phyloP scores from a whole-genome alignment of 2,113 vertebrate species.

The Eurystomus gularis region DNA sequence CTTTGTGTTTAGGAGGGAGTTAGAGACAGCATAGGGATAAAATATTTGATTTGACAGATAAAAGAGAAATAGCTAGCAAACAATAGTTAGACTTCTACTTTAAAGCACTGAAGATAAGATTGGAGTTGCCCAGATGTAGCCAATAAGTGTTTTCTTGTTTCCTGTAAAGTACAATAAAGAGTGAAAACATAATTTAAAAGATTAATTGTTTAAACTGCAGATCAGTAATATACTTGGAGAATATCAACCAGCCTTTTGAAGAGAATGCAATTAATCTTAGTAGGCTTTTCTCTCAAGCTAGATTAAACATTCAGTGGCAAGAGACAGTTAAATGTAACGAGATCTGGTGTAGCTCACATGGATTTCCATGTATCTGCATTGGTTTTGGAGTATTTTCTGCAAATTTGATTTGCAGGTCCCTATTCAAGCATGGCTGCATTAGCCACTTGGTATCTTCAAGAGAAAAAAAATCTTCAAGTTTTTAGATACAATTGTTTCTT shows the following conservation, averaged over 20 bases:
- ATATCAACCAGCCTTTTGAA: not conserved
- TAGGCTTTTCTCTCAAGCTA: not conserved
- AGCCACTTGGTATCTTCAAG: not conserved
- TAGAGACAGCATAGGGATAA: not conserved
- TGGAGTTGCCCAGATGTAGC: not conserved
- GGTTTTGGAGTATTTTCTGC: not conserved
- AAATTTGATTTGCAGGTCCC: not conserved
- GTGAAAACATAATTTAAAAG: not conserved
- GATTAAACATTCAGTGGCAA: not conserved
- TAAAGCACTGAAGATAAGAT: not conserved
- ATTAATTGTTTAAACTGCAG: not conserved
- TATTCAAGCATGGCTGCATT: not conserved
- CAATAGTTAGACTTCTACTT: not conserved
- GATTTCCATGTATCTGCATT: not conserved
- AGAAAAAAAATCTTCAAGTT: not conserved
- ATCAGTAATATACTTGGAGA: not conserved
- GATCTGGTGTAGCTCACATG: not conserved
- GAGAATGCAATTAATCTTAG: not conserved
- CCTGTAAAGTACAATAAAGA: not conserved
- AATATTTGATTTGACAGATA: not conserved
- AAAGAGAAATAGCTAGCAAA: not conserved
- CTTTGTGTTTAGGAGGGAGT: not conserved
- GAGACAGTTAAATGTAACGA: not conserved
- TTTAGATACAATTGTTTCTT: not conserved
- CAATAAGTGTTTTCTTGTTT: not conserved